Evolutionary conservation across 2,888 invertebrate species (phyloP).

Genomic region (Allacma fusca): DNA sequence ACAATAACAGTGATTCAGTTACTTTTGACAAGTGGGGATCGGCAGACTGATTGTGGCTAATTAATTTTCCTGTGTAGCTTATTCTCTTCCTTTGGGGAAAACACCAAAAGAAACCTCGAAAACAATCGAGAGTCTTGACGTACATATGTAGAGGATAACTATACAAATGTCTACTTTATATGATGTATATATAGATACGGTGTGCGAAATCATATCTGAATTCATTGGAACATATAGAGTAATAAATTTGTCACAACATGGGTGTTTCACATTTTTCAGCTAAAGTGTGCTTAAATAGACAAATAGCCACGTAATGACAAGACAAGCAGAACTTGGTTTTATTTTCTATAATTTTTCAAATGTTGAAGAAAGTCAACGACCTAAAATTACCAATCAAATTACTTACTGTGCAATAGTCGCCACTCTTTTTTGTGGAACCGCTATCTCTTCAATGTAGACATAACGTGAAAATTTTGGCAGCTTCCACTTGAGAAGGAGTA

Average conservation of each 20-base stretch:
- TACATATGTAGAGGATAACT: neutral
- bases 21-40: too few relatives aligned
- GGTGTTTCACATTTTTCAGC: neutral
- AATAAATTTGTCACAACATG: constrained; percentile 16
- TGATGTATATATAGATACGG: too few relatives aligned
- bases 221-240: too few relatives aligned
- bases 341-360: neutral
- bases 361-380: neutral
- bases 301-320: neutral
- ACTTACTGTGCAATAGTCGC: neutral
- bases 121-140: neutral
- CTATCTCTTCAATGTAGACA: neutral
- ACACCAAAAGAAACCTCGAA: neutral
- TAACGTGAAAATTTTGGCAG: neutral
- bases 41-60: too few relatives aligned
- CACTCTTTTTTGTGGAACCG: neutral
- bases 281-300: neutral
- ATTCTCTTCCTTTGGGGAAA: neutral
- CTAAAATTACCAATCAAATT: constrained; percentile 20
- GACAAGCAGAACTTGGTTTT: neutral
- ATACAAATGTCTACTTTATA: too few relatives aligned
- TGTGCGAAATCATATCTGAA: too few relatives aligned
- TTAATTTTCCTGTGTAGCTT: too few relatives aligned
- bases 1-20: too few relatives aligned
- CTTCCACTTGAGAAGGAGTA: neutral